phyloP scores from a whole-genome alignment of 2,888 invertebrate genomes.

The Chymomyza amoena region DNA sequence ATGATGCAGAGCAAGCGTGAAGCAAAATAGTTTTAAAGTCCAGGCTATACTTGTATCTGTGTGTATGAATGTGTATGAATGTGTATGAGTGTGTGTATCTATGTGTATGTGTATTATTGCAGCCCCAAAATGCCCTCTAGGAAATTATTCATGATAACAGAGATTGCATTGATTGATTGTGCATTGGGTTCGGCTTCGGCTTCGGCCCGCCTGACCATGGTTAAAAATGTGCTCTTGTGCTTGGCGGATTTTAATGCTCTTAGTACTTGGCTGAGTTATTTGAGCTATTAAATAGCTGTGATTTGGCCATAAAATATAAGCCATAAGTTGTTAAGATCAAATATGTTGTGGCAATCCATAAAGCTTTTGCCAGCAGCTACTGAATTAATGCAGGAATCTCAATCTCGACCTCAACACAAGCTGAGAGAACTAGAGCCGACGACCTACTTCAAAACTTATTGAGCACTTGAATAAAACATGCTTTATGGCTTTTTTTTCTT shows the following conservation, averaged over 20 bases:
- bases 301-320: constrained; percentile 44
- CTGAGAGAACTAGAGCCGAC: too few relatives aligned
- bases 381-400: neutral
- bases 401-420: neutral
- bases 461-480: neutral
- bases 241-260: constrained; percentile 26
- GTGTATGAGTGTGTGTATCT: neutral
- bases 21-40: constrained; percentile 29
- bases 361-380: neutral
- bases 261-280: constrained; percentile 51
- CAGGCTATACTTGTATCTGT: neutral
- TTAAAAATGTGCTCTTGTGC: constrained; percentile 17
- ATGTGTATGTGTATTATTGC: constrained; percentile 31
- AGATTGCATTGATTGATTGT: constrained; percentile 70
- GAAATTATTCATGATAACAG: constrained; percentile 72
- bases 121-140: constrained; percentile 60
- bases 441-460: neutral
- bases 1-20: constrained; percentile 42
- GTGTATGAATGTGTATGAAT: too few relatives aligned
- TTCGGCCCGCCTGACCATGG: constrained; percentile 13
- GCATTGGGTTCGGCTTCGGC: constrained; percentile 41
- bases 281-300: constrained; percentile 65
- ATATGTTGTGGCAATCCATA: neutral
- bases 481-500: neutral
- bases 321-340: constrained; percentile 44